Percentiles rank a stretch among this genome's conserved stretches.
Conservation (phyloP, 2,888 invertebrate genomes). For the Drosophila fungiperda region DNA sequence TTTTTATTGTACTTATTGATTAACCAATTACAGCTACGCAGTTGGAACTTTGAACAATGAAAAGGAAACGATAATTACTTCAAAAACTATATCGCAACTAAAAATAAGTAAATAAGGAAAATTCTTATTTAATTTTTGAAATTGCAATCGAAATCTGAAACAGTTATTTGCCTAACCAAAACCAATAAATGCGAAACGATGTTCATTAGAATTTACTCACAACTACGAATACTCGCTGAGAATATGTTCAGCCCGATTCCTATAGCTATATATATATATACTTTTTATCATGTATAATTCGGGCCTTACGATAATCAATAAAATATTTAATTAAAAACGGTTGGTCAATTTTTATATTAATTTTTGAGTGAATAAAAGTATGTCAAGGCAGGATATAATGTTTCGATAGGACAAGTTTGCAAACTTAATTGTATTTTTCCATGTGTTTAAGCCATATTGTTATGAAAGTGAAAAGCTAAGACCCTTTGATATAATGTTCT, state of each 20-base stretch:
- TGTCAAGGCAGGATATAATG: background rate
- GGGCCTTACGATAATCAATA: background rate
- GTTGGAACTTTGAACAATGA: background rate
- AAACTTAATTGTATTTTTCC: background rate
- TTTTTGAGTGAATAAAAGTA: background rate
- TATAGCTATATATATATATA: constrained; percentile 11
- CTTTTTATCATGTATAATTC: constrained; percentile 1
- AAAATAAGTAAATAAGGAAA: background rate
- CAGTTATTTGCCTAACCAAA: background rate
- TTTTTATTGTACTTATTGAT: constrained; percentile 6
- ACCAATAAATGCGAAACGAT: constrained; percentile 31
- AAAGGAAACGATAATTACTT: background rate
- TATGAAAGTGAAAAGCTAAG: background rate
- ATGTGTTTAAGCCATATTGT: background rate
- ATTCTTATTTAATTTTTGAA: background rate
- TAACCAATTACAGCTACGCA: background rate
- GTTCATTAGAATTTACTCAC: constrained; percentile 57
- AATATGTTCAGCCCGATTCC: constrained; percentile 29
- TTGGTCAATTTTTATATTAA: background rate
- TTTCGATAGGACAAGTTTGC: background rate
- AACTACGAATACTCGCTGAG: constrained; percentile 48
- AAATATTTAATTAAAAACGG: constrained; percentile 11
- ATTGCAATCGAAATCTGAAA: background rate
- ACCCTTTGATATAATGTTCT: too few relatives aligned
- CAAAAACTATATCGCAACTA: background rate